phyloP scores from a whole-genome alignment of 92 coral and sea anemone species.

The Micromussa lordhowensis region DNA sequence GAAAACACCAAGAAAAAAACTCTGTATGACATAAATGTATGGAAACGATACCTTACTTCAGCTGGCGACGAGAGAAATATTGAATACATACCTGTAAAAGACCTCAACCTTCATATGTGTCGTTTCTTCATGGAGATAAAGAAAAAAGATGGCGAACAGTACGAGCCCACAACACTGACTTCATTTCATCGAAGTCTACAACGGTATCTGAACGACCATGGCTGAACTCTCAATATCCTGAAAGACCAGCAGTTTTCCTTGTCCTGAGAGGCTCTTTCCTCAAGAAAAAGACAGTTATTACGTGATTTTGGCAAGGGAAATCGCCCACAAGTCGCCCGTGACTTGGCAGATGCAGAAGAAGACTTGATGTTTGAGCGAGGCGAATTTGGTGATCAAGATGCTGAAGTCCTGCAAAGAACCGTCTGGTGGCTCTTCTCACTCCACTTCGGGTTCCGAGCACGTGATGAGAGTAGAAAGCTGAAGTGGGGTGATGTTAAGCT shows the following conservation, averaged over 20 bases:
- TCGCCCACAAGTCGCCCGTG: constrained; percentile 53
- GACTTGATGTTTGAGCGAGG: constrained; percentile 53
- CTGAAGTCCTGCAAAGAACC: constrained; percentile 58
- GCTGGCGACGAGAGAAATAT: constrained; percentile 1
- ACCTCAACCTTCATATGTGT: constrained; percentile 19
- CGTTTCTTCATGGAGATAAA: constrained; percentile 34
- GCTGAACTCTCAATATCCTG: constrained; percentile 7
- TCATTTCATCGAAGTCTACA: constrained; percentile 61
- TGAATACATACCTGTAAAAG: no score
- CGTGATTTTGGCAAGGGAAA: constrained; percentile 40
- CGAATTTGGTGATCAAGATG: constrained; percentile 56
- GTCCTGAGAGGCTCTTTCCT: constrained; percentile 32
- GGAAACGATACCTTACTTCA: neutral
- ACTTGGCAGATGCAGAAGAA: constrained; percentile 58
- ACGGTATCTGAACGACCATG: constrained; percentile 44
- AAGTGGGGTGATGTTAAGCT: neutral
- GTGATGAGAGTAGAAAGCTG: constrained; percentile 46
- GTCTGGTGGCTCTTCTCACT: constrained; percentile 56
- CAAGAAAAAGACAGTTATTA: constrained; percentile 21
- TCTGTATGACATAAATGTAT: constrained; percentile 7
- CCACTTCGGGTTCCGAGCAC: constrained; percentile 64
- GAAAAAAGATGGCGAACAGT: constrained; percentile 50
- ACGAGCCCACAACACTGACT: constrained; percentile 55
- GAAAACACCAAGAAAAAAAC: neutral
- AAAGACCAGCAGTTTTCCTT: constrained; percentile 49